Conservation (phyloP, 2,888 invertebrate species). For the Melanargia galathea region DNA sequence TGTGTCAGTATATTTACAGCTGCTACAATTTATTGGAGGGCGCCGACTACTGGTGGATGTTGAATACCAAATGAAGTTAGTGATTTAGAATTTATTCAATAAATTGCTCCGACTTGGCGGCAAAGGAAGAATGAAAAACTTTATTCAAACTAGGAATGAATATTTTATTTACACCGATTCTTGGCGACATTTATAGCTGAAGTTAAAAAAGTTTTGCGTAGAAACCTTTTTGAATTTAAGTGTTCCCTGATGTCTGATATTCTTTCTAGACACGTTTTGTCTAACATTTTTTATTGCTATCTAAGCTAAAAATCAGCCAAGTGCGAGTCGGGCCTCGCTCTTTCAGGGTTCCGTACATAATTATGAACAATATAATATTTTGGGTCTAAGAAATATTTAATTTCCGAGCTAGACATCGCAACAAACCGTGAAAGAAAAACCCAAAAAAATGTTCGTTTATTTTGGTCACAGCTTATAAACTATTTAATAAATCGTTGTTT, state of each 20-base stretch:
- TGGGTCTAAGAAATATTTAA: no score
- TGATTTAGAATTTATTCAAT: conserved; percentile 18
- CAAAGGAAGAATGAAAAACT: background rate
- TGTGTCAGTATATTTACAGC: conserved; percentile 5
- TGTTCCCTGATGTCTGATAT: background rate
- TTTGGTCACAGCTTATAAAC: no score
- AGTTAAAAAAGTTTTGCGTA: background rate
- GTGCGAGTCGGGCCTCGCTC: no score
- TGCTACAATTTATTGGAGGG: background rate
- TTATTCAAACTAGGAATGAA: conserved; percentile 9
- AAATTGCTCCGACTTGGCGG: conserved; percentile 7
- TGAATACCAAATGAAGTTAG: conserved; percentile 10
- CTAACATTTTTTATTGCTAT: no score
- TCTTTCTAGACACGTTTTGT: no score
- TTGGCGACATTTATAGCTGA: background rate
- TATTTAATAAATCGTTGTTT: no score
- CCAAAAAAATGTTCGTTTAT: no score
- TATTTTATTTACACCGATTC: background rate
- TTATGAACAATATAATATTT: no score
- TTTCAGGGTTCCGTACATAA: no score
- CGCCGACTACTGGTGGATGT: background rate
- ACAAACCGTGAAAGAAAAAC: no score
- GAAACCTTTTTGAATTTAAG: background rate
- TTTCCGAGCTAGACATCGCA: no score
- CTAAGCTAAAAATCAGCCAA: no score